phyloP scores from a whole-genome alignment of 2,888 invertebrate species.

The Macrosoma leucophasiata region DNA sequence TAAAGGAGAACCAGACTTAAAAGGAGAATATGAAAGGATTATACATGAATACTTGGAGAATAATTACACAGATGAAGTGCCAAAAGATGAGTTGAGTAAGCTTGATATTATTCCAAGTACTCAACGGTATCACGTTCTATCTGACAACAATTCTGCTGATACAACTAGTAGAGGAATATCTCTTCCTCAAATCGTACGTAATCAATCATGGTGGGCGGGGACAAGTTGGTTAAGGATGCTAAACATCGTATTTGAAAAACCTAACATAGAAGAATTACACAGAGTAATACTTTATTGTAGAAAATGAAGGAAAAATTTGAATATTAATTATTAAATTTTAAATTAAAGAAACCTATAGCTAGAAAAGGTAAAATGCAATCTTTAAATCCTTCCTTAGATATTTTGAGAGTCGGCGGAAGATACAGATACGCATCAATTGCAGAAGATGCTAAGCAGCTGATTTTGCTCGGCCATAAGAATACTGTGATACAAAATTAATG shows the following conservation, averaged over 20 bases:
- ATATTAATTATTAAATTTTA: constrained; percentile 9
- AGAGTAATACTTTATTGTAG: constrained; percentile 1
- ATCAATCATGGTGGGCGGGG: too few species aligned
- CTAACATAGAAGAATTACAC: constrained; percentile 1
- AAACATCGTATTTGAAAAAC: constrained; percentile 8
- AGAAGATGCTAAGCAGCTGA: constrained; percentile 11
- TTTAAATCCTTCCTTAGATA: constrained; percentile 13
- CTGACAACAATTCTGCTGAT: too few species aligned
- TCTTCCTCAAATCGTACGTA: too few species aligned
- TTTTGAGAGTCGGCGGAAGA: constrained; percentile 18
- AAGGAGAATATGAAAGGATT: constrained; percentile 7
- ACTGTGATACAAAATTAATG: constrained; percentile 3
- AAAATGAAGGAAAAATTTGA: constrained; percentile 12
- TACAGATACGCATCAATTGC: constrained; percentile 10
- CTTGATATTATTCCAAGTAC: too few species aligned
- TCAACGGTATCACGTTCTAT: too few species aligned
- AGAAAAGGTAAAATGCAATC: constrained; percentile 6
- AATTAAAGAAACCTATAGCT: constrained; percentile 3
- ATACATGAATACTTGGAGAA: constrained; percentile 9
- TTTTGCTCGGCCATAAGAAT: constrained; percentile 7
- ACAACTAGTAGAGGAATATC: too few species aligned
- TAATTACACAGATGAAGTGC: constrained; percentile 11
- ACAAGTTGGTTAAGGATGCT: too few species aligned
- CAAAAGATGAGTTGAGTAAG: constrained; percentile 4
- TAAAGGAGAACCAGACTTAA: neutral